These are phyloP conservation scores for Drosophila funebris DNA, from an alignment of 1,140 invertebrate genomes.

Conservation along the genomic window DNA sequence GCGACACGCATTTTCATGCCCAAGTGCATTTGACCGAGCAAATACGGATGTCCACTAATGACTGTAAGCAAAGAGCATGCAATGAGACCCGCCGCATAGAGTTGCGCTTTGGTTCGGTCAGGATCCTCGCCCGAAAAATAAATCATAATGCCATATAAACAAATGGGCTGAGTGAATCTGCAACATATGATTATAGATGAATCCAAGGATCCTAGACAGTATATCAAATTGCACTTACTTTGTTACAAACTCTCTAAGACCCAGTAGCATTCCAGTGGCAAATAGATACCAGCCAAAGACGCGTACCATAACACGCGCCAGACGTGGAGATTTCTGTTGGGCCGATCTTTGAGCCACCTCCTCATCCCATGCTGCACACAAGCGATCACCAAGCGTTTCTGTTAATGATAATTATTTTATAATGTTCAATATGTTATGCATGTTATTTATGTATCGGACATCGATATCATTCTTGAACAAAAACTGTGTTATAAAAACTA, in stretches of 20 bases:
- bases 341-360: slow-evolving; percentile 38
- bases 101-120: slow-evolving; percentile 83
- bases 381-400: slow-evolving; percentile 56
- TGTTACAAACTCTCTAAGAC: slow-evolving; percentile 36
- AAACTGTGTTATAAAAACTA: neutral
- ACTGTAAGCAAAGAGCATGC: slow-evolving; percentile 84
- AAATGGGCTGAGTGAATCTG: slow-evolving; percentile 59
- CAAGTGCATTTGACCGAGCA: slow-evolving; percentile 85
- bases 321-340: slow-evolving; percentile 48
- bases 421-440: neutral
- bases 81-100: slow-evolving; percentile 86
- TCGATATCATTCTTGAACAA: neutral
- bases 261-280: slow-evolving; percentile 38
- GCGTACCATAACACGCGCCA: slow-evolving; percentile 37
- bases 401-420: neutral
- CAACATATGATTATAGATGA: neutral
- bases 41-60: slow-evolving; percentile 86
- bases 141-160: slow-evolving; percentile 58
- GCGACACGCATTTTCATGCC: slow-evolving; percentile 83
- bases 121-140: slow-evolving; percentile 57
- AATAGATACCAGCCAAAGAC: slow-evolving; percentile 64
- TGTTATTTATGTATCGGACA: neutral
- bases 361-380: slow-evolving; percentile 65
- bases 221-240: slow-evolving; percentile 27
- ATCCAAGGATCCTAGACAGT: neutral